A percentile compares a stretch with the other conserved stretches of the same genome.
Conservation (phyloP, 2,797 vertebrate genomes). For the Megalops cyprinoides region DNA sequence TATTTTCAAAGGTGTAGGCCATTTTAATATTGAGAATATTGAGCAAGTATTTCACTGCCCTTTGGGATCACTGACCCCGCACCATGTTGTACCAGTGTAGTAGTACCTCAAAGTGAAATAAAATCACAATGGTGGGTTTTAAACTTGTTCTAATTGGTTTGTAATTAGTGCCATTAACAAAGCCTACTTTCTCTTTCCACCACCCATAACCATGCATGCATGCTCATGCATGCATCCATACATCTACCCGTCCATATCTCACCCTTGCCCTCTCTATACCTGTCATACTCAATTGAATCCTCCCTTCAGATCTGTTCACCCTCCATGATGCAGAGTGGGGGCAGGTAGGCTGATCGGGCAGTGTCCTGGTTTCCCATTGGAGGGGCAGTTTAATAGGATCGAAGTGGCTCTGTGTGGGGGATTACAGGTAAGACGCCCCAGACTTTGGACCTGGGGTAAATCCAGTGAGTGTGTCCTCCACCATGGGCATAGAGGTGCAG, state of each 20-base stretch:
- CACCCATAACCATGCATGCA: too few species aligned
- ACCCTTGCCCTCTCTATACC: neutral
- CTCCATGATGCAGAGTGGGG: constrained; percentile 39
- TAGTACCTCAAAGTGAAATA: too few species aligned
- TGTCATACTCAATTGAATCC: constrained; percentile 28
- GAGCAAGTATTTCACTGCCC: too few species aligned
- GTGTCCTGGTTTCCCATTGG: constrained; percentile 79
- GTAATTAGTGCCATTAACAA: constrained; percentile 15
- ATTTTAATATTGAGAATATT: too few species aligned
- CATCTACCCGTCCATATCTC: neutral
- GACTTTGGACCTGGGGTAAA: constrained; percentile 51
- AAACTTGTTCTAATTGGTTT: neutral
- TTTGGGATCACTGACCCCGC: too few species aligned
- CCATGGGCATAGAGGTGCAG: constrained; percentile 73
- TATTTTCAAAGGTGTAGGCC: too few species aligned
- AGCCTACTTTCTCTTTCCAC: neutral
- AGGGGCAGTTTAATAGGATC: constrained; percentile 78
- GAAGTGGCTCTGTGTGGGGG: constrained; percentile 58
- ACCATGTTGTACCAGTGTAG: too few species aligned
- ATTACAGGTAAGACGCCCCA: constrained; percentile 71
- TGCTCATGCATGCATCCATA: neutral
- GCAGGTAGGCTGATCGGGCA: constrained; percentile 78
- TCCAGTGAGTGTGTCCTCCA: constrained; percentile 66
- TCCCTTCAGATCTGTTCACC: constrained; percentile 27
- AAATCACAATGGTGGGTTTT: too few species aligned